Percentiles rank a stretch among this genome's conserved stretches.
These are phyloP conservation scores for Drosophila helvetica DNA, from an alignment of 2,888 invertebrate species.

Conservation along the genomic window DNA sequence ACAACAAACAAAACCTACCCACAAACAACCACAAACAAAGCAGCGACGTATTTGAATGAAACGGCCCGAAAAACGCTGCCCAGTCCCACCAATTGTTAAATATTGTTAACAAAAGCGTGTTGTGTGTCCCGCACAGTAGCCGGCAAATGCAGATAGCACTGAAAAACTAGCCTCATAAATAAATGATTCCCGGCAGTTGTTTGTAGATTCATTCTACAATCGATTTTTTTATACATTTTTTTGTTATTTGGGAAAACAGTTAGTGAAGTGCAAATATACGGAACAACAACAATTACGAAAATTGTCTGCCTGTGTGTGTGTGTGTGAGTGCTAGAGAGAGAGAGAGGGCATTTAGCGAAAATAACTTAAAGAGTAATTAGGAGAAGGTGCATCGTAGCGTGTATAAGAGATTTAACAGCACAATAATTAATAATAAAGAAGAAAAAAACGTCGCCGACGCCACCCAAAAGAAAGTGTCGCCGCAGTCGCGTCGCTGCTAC, in stretches of 20 bases:
- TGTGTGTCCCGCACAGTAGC: slow-evolving; percentile 17
- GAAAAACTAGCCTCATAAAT: not conserved
- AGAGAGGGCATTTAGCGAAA: not conserved
- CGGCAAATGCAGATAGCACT: slow-evolving; percentile 24
- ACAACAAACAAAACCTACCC: no score
- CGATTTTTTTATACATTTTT: not conserved
- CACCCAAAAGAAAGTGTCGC: slow-evolving; percentile 61
- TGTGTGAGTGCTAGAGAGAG: not conserved
- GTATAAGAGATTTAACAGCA: not conserved
- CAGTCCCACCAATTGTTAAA: slow-evolving; percentile 26
- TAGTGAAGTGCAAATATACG: not conserved
- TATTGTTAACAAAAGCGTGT: slow-evolving; percentile 36
- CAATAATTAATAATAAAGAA: slow-evolving; percentile 25
- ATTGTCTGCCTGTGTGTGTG: not conserved
- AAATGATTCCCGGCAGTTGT: not conserved
- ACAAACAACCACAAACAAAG: no score
- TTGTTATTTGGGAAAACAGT: not conserved
- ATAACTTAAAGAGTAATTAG: not conserved
- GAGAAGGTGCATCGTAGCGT: not conserved
- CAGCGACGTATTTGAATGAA: no score
- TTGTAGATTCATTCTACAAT: not conserved
- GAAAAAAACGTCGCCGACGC: slow-evolving; percentile 52
- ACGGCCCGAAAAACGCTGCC: no score
- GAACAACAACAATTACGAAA: slow-evolving; percentile 51
- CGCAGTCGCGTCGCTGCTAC: slow-evolving; percentile 24